These are phyloP conservation scores for Mormyrus hasselquistii DNA, from an alignment of 2,797 vertebrate genomes.

Conservation along the genomic window DNA sequence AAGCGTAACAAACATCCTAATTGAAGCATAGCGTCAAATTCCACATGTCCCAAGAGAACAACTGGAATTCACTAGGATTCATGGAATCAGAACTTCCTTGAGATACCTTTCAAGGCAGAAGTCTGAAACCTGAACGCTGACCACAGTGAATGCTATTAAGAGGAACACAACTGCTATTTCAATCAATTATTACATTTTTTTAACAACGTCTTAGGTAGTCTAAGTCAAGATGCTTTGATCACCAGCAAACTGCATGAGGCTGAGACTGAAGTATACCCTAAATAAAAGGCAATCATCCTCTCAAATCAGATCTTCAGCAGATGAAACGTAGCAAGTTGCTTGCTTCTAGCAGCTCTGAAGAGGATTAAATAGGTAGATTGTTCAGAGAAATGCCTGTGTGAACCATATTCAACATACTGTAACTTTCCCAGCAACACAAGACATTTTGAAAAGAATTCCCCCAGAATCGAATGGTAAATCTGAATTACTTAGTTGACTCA, in stretches of 20 bases:
- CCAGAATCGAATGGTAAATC: conserved; percentile 47
- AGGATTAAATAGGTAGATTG: conserved; percentile 36
- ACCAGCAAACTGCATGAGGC: not conserved
- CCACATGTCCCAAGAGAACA: not conserved
- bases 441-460: conserved; percentile 43
- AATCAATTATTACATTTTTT: not conserved
- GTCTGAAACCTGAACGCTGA: not conserved
- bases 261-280: not conserved
- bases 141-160: not conserved
- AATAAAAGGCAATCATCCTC: not conserved
- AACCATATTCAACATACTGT: conserved; percentile 29
- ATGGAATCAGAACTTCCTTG: not conserved
- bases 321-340: not conserved
- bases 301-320: not conserved
- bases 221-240: not conserved
- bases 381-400: conserved; percentile 54
- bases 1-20: not conserved
- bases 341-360: not conserved
- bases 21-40: not conserved
- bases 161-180: not conserved
- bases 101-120: not conserved
- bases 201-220: not conserved
- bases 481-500: conserved; percentile 46
- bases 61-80: not conserved
- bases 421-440: conserved; percentile 31